Base-by-base conservation (phyloP, 2,113 vertebrate species). In the Scomber japonicus region DNA sequence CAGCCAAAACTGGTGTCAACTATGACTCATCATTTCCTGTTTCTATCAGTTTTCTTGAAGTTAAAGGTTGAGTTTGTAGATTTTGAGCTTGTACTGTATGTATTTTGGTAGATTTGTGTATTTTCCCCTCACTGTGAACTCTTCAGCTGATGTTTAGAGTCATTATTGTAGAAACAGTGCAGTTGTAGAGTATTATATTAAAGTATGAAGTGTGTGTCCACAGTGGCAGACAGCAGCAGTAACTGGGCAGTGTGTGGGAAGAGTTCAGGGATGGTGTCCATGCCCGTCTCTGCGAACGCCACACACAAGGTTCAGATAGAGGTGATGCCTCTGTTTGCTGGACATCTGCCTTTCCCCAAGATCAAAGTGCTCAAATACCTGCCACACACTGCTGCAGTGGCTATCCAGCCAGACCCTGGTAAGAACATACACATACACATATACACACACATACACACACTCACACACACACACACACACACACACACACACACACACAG, bases 231-330 rank as follows among this genome's bases (percentile, higher is more conserved):
- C 92, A 97, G 98, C 94, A 98, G 96, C 77, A 99, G 98, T 89
- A 98, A 98, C 93, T 99, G 98, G 98, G 98, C 98, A 0, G 97
- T 99, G 67, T 99, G 98, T 54, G 98, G 98, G 24, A 97, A 98
- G 86, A 99, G 98, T 76, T 99, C 97, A 0, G 98, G 98, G 4
- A 94, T 99, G 82, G 95, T 99, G 82, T 95, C 95, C 57, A 97
- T 99, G 97, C 98, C 98, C 0, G 82, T 96, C 88, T 91, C 93
- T 40, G 94, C 94, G 40, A 93, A 73, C 76, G 96, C 97, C 82
- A 96, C 93, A 3, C 97, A 99, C 94, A 96, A 96, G 86, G 97
- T 98, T 55, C 97, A 96, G 89, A 98, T 99, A 92, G 97, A 99
- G 93, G 96, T 99, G 80, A 97, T 99, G 98, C 98, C 98, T 0